Evolutionary conservation across 2,113 vertebrate genomes (phyloP), one percentile per base, ranked within the genome.

Genomic region (Holacanthus passer): DNA sequence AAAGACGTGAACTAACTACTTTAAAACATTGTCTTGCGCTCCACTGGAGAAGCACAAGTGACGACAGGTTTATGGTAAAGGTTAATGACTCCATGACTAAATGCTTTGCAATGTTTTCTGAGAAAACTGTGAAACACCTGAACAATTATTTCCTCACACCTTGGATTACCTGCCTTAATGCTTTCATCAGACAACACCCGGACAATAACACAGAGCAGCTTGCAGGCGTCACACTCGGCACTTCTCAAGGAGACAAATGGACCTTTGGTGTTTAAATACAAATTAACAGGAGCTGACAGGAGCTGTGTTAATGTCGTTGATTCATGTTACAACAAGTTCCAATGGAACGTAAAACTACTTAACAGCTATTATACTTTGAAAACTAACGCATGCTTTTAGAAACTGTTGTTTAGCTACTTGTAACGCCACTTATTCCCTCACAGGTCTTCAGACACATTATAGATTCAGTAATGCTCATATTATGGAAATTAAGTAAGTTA

Each of bases 171-270:
- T 71, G 13, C 10, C 20, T 27, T n/a, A 67, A 39, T 52, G 31
- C 16, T 32, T 47, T 64, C 56, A 58, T 56, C 5, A 73, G 41
- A 63, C 45, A 82, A 66, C n/a, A 35, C 45, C 77, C 29, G 32
- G 7, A 16, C 47, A 24, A 29, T 29, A 70, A 69, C 27, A 31
- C 45, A 3, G 19, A 73, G 48, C 41, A 27, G 41, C 45, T 22
- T 58, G 39, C 32, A 41, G 76, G 13, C 0, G 8, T 29, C 55
- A 50, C 79, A 48, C 29, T 75, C 17, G 5, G 19, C 35, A 53
- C 20, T 31, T 68, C 43, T 55, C 13, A 72, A 12, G 19, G n/a
- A 43, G 12, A n/a, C n/a, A n/a, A n/a, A n/a, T n/a, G n/a, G n/a
- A n/a, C n/a, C n/a, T n/a, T n/a, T n/a, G n/a, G 35, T 37, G 35